phyloP scores from a whole-genome alignment of 2,113 vertebrate species.

The Leuciscus idus region DNA sequence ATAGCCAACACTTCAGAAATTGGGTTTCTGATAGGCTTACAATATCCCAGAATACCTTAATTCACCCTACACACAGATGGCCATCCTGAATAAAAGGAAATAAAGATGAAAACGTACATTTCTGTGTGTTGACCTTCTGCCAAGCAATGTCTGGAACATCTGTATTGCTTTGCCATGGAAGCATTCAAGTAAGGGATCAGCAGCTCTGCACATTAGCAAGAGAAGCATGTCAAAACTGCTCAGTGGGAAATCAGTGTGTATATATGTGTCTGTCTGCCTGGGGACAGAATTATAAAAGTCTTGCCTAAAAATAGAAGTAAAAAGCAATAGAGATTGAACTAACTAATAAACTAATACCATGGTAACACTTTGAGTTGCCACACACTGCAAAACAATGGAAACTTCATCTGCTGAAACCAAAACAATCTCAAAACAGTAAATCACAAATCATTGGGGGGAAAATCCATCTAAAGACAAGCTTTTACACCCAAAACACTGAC shows the following conservation, averaged over 20 bases:
- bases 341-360: conserved; percentile 20
- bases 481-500: neutral
- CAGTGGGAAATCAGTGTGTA: conserved; percentile 25
- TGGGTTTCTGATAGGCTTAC: neutral
- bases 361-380: conserved; percentile 25
- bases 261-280: conserved; percentile 23
- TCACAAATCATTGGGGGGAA: neutral
- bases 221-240: conserved; percentile 26
- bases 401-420: neutral
- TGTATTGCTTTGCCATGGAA: conserved; percentile 5
- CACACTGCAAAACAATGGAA: conserved; percentile 9
- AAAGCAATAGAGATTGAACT: neutral
- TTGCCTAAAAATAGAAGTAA: conserved; percentile 14
- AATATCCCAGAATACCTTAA: neutral
- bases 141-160: neutral
- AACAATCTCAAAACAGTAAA: conserved; percentile 3
- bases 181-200: conserved; percentile 10
- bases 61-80: neutral
- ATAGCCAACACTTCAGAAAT: neutral
- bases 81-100: neutral
- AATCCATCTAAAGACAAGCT: neutral
- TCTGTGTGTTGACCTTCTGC: neutral
- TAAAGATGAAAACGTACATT: neutral
- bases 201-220: neutral
- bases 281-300: conserved; percentile 16